These are phyloP conservation scores for Agrenia bidenticulata DNA, from an alignment of 2,888 invertebrate species.

Conservation along the genomic window DNA sequence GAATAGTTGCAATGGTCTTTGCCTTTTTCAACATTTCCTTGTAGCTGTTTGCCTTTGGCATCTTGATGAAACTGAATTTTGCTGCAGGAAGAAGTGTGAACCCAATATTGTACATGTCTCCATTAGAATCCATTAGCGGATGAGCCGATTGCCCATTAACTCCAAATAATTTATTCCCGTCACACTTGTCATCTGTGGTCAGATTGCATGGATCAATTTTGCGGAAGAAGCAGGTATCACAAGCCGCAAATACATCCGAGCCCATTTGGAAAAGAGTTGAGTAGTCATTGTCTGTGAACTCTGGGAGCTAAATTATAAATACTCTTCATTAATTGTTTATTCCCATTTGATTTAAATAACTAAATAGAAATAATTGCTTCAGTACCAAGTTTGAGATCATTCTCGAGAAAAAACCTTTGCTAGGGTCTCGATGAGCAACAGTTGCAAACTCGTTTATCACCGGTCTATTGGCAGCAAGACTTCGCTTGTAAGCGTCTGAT, in stretches of 20 bases:
- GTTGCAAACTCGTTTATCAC: slow-evolving; percentile 60
- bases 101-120: slow-evolving; percentile 59
- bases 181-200: slow-evolving; percentile 55
- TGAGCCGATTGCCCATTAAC: slow-evolving; percentile 59
- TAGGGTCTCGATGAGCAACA: slow-evolving; percentile 58
- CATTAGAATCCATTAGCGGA: slow-evolving; percentile 57
- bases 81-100: slow-evolving; percentile 55
- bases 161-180: slow-evolving; percentile 56
- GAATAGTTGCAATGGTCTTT: slow-evolving; percentile 54
- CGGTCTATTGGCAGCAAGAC: slow-evolving; percentile 57
- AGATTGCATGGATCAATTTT: slow-evolving; percentile 58
- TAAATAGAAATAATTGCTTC: neutral
- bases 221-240: slow-evolving; percentile 58
- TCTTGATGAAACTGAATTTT: slow-evolving; percentile 56
- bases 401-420: slow-evolving; percentile 58
- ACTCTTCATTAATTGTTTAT: too few species aligned
- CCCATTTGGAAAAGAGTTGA: slow-evolving; percentile 57
- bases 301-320: slow-evolving; percentile 52
- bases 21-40: slow-evolving; percentile 53
- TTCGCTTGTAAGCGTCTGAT: slow-evolving; percentile 58
- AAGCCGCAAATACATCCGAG: slow-evolving; percentile 58
- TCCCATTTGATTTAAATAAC: neutral
- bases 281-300: slow-evolving; percentile 58
- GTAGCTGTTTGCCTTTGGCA: slow-evolving; percentile 48
- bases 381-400: slow-evolving; percentile 52